Evolutionary conservation across 2,113 vertebrate genomes (phyloP), one percentile per base, ranked within the genome.

Genomic region (Empidonax alnorum): DNA sequence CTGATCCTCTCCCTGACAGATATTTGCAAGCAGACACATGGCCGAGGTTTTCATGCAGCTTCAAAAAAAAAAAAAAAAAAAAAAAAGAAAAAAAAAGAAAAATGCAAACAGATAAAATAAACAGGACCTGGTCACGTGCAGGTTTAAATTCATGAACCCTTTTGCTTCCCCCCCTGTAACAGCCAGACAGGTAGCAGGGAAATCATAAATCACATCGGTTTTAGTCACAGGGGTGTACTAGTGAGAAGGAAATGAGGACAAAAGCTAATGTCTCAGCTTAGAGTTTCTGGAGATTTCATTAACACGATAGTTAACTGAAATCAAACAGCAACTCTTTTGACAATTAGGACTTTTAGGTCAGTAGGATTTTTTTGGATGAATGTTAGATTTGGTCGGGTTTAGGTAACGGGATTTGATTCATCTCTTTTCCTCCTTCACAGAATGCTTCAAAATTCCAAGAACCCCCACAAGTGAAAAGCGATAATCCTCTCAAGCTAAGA

Each of bases 391-490:
- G 8, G 1, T 75, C 74, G 0, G 6, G 23, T 71, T 94, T 50
- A 68, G 24, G 15, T 6, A 47, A 19, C 9, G 30, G 16, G 53
- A 25, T 30, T 71, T 33, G 14, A 47, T 65, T 72, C 8, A 59
- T 16, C 33, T 42, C 3, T 56, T 75, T 63, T 75, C 15, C 44
- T 41, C 10, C 68, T 66, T 62, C 35, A 63, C 23, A 75, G 15
- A 67, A 78, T 3, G 18, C 44, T 69, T 89, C 17, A 42, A 80
- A 80, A 84, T 39, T 67, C 9, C 47, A 66, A 71, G 56, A 61
- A 53, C 17, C 0, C 2, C 14, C 3, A 0, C 16, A 44, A 75
- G 4, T 28, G 35, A 46, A 44, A 65, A 87, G 35, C 7, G 4
- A 77, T 28, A 66, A 83, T 55, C 33, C 23, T 72, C 46, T 75